These are phyloP conservation scores for Macropis europaea DNA, from an alignment of 2,888 invertebrate genomes.

Conservation along the genomic window DNA sequence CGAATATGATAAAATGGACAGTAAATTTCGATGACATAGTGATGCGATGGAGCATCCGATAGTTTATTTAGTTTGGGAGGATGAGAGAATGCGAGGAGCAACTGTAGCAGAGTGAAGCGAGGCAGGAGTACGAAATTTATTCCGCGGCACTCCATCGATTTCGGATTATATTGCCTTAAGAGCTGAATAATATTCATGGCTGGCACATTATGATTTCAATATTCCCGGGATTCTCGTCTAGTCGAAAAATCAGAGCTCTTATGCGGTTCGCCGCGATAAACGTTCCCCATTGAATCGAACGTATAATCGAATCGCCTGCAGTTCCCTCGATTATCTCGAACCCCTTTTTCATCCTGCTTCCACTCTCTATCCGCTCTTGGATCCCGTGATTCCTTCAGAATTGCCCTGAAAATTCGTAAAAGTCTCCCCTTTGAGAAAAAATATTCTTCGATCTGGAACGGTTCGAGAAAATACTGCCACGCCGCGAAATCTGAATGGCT, in stretches of 20 bases:
- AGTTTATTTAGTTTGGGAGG: no score
- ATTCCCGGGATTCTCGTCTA: slow-evolving; percentile 62
- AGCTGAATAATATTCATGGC: slow-evolving; percentile 78
- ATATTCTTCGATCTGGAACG: no score
- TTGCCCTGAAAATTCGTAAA: no score
- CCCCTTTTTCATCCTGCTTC: slow-evolving; percentile 18
- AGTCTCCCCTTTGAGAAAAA: no score
- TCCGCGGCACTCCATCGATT: slow-evolving; percentile 75
- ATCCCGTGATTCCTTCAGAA: background rate
- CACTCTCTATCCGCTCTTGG: background rate
- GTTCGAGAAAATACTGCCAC: no score
- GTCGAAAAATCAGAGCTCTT: slow-evolving; percentile 71
- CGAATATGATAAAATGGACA: no score
- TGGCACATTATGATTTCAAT: slow-evolving; percentile 76
- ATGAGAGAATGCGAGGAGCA: slow-evolving; percentile 25
- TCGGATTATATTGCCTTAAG: slow-evolving; percentile 76
- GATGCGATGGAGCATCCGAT: no score
- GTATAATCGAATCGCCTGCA: slow-evolving; percentile 63
- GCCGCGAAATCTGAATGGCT: no score
- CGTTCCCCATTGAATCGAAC: slow-evolving; percentile 46
- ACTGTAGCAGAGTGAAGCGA: no score
- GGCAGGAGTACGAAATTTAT: slow-evolving; percentile 69
- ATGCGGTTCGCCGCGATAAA: slow-evolving; percentile 62
- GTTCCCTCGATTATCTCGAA: slow-evolving; percentile 34
- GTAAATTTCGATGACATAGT: no score